Base-by-base conservation (phyloP, 2,113 vertebrate species). In the Caranx melampygus region DNA sequence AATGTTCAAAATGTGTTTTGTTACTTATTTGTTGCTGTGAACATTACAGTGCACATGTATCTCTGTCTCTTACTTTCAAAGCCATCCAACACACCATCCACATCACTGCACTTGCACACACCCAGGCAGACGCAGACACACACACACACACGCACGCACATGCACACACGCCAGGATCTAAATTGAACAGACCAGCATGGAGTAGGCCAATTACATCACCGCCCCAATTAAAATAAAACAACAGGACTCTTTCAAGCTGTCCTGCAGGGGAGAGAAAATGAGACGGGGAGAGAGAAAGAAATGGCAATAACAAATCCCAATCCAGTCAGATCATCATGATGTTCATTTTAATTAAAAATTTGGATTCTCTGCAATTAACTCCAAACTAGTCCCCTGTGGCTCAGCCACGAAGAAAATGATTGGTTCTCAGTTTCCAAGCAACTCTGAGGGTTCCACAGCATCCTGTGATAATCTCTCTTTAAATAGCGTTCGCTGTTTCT, bases 321-420 rank as follows among this genome's bases (percentile, higher is more conserved):
- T 94, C 88, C 92, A 93, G 89, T 89, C 84, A 91, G 91, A 93
- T 93, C 75, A 89, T 92, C 84, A 86, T 87, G 82, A 89, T 89
- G 90, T 91, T 92, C 92, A 91, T 92, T 94, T 93, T 93, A 94
- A 94, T 95, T 92, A 93, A 92, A 94, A 91, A 92, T 87, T 90
- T 87, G 87, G 88, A 93, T 95, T 93, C 89, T 75, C 84, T 85
- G 91, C 92, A 93, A 93, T 94, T 93, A 93, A 92, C 91, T 93
- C 89, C 88, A 92, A 93, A 93, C 93, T 89, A 81, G 86, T 89
- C 91, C 91, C 91, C 90, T 18, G 84, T 90, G 90, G 90, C 91
- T 86, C 71, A 75, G 55, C 79, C 89, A 81, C 82, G 76, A 86
- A 68, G 66, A 84, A 91, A 80, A 78, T 78, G 84, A 88, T 91